phyloP scores from a whole-genome alignment of 2,113 vertebrate species.

The Calidris pugnax region DNA sequence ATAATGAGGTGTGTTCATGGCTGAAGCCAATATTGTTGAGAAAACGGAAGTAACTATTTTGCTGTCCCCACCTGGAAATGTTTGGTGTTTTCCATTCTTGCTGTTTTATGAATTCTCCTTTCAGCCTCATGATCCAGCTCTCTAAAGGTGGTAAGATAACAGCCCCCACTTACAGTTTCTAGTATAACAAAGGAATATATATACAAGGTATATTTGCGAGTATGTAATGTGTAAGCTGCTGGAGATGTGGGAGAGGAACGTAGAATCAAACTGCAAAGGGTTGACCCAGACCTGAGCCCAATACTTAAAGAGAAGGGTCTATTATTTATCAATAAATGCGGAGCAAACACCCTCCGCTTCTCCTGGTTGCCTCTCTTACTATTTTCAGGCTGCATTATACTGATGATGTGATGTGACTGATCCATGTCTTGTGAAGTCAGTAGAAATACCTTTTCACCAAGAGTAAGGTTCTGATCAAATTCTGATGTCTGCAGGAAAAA shows the following conservation, averaged over 20 bases:
- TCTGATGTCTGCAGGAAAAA: background rate
- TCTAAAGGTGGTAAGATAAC: background rate
- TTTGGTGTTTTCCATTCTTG: background rate
- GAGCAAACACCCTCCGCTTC: background rate
- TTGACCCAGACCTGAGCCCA: background rate
- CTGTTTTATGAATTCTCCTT: background rate
- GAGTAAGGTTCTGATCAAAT: background rate
- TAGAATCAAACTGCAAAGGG: background rate
- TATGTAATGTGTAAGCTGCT: background rate
- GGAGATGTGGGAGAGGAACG: background rate
- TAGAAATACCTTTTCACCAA: background rate
- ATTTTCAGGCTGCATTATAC: background rate
- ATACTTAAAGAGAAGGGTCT: background rate
- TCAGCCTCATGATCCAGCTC: background rate
- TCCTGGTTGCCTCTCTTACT: background rate
- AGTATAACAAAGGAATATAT: background rate
- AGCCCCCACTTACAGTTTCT: background rate
- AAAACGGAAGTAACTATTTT: background rate
- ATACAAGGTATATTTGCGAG: background rate
- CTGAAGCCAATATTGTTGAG: background rate
- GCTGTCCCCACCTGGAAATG: background rate
- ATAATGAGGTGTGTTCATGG: background rate
- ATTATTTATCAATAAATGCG: accelerated
- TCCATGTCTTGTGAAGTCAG: background rate
- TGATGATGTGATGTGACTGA: background rate